These are phyloP conservation scores for Synaphobranchus kaupii DNA, from an alignment of 2,797 vertebrate species.

Conservation along the genomic window DNA sequence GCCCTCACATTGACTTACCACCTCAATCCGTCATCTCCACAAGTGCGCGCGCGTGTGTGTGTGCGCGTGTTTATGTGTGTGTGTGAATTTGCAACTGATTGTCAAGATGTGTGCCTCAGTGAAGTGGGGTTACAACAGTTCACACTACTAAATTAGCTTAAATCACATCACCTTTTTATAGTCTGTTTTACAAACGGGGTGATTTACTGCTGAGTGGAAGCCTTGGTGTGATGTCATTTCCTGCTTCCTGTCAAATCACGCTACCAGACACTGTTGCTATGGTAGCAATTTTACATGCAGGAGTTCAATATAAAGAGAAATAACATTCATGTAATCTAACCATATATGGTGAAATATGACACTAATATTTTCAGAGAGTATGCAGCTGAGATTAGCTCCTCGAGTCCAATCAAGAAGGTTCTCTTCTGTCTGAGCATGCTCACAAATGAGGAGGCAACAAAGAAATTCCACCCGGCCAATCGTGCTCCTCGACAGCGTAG, in stretches of 20 bases:
- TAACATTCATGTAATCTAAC: background rate
- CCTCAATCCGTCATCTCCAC: constrained; percentile 16
- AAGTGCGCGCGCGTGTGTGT: background rate
- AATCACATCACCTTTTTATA: constrained; percentile 24
- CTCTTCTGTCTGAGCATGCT: background rate
- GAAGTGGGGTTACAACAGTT: background rate
- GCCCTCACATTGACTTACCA: constrained; percentile 15
- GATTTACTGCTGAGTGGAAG: background rate
- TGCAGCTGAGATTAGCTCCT: background rate
- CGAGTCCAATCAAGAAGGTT: background rate
- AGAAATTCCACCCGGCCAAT: background rate
- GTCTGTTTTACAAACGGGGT: constrained; percentile 9
- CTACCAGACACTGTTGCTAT: background rate
- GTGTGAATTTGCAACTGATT: constrained; percentile 22
- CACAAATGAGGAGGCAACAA: background rate
- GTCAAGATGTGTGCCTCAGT: background rate
- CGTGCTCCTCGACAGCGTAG: background rate
- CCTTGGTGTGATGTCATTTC: background rate
- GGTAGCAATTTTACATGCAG: background rate
- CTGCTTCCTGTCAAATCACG: background rate
- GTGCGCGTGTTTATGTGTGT: background rate
- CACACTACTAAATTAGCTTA: constrained; percentile 4
- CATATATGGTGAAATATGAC: background rate
- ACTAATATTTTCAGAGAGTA: background rate
- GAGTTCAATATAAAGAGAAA: background rate